Base-by-base conservation (phyloP, 2,797 vertebrate species). In the Myoxocephalus aenaeus region DNA sequence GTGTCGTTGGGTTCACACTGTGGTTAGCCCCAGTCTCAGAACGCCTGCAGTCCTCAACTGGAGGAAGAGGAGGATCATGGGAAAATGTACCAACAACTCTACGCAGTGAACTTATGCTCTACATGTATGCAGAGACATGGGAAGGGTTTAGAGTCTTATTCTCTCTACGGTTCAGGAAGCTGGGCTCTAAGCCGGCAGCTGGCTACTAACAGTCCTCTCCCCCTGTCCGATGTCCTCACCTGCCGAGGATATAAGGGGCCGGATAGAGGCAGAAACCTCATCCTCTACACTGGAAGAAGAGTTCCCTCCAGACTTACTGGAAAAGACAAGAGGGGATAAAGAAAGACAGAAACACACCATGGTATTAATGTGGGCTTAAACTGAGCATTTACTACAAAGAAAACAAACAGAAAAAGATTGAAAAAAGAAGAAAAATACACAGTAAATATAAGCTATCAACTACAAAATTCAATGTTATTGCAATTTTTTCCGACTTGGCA, bases 241-340 rank as follows among this genome's bases (percentile, higher is more conserved):
- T 91, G 97, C 84, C 63, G 97, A 96, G 86, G 97, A 97, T 63
- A 97, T 96, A 53, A 97, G 97, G 80, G 97, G 96, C 88, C 96
- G 95, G 92, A 98, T 96, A 7, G 97, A 97, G 91, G 97, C 97
- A 82, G 98, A 97, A 70, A 98, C 98, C 97, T 96, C 96, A 46
- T 99, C 98, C 86, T 97, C 98, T 93, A 98, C 95, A 93, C 97
- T 99, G 93, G 97, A 97, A 93, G 95, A 97, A 79, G 97, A 97
- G 91, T 97, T 98, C 91, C 97, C 97, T 64, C 96, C 97, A 72
- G 97, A 98, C 96, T 98, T 99, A 96, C 98, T 99, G 96, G 86
- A 94, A 93, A 90, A 93, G 88, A 93, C 86, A 92, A 93, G 85
- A 91, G 83, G 90, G 87, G 81, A 87, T 79, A 81, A 81, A 90